A percentile compares a stretch with the other conserved stretches of the same genome.
phyloP scores from a whole-genome alignment of 1,140 invertebrate genomes.

The Heliconius nattereri region DNA sequence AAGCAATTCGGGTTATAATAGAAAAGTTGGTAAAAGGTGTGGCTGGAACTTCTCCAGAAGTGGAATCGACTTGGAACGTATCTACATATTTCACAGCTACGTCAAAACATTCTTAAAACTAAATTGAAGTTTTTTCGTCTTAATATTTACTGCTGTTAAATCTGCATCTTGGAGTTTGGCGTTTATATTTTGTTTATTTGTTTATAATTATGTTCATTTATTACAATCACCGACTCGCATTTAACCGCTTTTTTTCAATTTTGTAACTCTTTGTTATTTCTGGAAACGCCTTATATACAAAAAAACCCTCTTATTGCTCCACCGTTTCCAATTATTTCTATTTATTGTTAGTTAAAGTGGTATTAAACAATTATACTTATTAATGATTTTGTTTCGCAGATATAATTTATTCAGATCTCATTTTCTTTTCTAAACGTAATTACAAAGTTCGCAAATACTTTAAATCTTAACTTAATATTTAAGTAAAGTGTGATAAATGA shows the following conservation, averaged over 20 bases:
- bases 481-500: conserved; percentile 26
- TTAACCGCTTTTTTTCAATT: too few species aligned
- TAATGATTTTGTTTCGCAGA: background rate
- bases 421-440: background rate
- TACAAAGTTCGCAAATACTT: conserved; percentile 24
- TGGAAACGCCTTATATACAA: background rate
- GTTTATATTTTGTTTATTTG: too few species aligned
- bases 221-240: background rate
- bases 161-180: background rate
- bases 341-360: background rate
- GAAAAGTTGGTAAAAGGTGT: background rate
- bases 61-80: conserved; percentile 22
- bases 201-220: too few species aligned
- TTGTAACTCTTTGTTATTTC: too few species aligned
- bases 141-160: conserved; percentile 34
- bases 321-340: background rate
- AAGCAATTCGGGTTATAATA: background rate
- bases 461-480: conserved; percentile 26
- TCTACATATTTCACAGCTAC: conserved; percentile 31
- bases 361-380: conserved; percentile 3
- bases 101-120: conserved; percentile 35
- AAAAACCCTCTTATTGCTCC: background rate
- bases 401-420: background rate
- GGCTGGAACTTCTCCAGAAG: conserved; percentile 27
- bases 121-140: conserved; percentile 31